Evolutionary conservation across 1,140 invertebrate genomes (phyloP).

Genomic region (Adelges cooleyi): DNA sequence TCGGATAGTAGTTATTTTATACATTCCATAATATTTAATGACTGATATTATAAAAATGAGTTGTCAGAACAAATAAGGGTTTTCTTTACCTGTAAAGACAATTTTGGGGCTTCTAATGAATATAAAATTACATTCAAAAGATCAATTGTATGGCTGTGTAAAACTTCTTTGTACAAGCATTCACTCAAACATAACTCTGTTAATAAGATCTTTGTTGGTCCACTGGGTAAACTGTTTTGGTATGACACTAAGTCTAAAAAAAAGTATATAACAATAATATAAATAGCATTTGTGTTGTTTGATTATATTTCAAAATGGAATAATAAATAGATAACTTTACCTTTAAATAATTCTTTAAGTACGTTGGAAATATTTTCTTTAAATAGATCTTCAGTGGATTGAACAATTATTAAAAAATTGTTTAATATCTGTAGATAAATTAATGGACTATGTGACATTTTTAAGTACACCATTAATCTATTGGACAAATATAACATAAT

Average conservation of each 20-base stretch:
- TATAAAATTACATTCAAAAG: not conserved
- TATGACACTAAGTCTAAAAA: constrained; percentile 11
- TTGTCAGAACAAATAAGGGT: too few species aligned
- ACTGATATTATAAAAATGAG: too few species aligned
- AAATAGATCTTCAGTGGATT: not conserved
- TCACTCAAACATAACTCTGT: not conserved
- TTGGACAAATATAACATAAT: not conserved
- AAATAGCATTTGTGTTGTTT: too few species aligned
- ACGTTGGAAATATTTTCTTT: not conserved
- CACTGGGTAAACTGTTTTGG: not conserved
- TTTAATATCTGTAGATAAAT: constrained; percentile 9
- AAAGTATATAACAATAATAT: too few species aligned
- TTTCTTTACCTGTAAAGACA: not conserved
- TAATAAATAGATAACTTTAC: not conserved
- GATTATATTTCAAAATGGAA: too few species aligned
- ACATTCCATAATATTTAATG: too few species aligned
- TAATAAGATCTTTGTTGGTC: not conserved
- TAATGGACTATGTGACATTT: not conserved
- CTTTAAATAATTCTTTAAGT: not conserved
- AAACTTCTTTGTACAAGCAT: not conserved
- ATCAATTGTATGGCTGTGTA: not conserved
- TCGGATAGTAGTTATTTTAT: too few species aligned
- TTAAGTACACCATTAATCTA: not conserved
- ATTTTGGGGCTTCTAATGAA: constrained; percentile 6
- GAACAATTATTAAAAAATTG: not conserved